Evolutionary conservation across 1,140 invertebrate species (phyloP).

Genomic region (Apis florea): DNA sequence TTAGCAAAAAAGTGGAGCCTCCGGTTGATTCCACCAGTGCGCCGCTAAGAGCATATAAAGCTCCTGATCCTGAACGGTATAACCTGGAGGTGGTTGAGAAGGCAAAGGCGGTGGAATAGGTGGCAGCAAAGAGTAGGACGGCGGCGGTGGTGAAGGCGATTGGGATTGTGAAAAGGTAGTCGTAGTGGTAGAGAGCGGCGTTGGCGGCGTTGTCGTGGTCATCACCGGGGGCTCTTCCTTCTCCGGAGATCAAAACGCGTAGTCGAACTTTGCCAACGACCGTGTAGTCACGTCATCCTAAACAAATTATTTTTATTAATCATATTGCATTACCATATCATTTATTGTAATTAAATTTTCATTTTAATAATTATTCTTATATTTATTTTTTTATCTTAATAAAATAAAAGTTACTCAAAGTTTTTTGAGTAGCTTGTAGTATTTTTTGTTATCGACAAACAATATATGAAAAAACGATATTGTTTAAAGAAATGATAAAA

Average conservation of each 20-base stretch:
- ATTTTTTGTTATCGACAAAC: not conserved
- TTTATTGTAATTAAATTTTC: too few species aligned
- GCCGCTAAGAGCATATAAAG: conserved; percentile 64
- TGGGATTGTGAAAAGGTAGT: conserved; percentile 68
- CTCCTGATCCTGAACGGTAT: conserved; percentile 68
- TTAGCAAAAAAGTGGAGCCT: conserved; percentile 68
- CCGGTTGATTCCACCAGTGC: conserved; percentile 71
- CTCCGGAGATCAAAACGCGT: conserved; percentile 85
- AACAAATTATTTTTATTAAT: not conserved
- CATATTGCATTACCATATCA: not conserved
- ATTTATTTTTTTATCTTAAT: too few species aligned
- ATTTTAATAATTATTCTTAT: too few species aligned
- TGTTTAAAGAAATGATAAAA: not conserved
- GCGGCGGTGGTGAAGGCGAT: conserved; percentile 67
- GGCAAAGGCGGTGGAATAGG: conserved; percentile 64
- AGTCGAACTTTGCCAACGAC: conserved; percentile 91
- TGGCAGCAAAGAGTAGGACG: conserved; percentile 68
- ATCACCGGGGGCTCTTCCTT: conserved; percentile 67
- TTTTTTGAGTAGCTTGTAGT: too few species aligned
- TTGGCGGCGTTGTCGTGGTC: conserved; percentile 64
- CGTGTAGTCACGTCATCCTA: conserved; percentile 90
- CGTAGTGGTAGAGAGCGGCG: conserved; percentile 63
- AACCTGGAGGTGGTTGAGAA: conserved; percentile 65
- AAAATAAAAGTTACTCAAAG: too few species aligned
- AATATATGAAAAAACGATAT: too few species aligned